These are phyloP conservation scores for Eristalis pertinax DNA, from an alignment of 2,888 invertebrate genomes.

Conservation along the genomic window DNA sequence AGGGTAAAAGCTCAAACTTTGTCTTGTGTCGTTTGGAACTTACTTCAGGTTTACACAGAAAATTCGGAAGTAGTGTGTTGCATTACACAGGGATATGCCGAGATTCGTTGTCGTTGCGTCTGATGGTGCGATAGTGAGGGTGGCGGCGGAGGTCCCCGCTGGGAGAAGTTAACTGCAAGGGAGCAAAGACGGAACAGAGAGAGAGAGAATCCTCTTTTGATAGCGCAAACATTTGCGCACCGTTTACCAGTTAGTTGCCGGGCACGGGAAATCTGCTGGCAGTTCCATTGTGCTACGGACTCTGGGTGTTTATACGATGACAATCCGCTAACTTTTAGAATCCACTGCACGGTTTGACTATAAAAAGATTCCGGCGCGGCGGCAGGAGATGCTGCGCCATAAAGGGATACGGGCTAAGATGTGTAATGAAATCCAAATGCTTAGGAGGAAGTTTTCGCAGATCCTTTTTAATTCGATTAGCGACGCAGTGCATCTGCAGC, in stretches of 20 bases:
- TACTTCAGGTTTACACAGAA: not conserved
- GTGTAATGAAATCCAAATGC: slow-evolving; percentile 26
- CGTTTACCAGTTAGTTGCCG: slow-evolving; percentile 46
- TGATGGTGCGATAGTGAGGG: not conserved
- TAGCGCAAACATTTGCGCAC: slow-evolving; percentile 62
- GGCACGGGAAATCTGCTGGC: not conserved
- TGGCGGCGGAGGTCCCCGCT: not conserved
- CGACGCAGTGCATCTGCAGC: slow-evolving; percentile 7
- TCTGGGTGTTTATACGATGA: slow-evolving; percentile 26
- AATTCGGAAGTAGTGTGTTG: not conserved
- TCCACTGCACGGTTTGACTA: not conserved
- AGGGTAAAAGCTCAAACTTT: slow-evolving; percentile 16
- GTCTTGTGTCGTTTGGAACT: not conserved
- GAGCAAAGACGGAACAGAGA: not conserved
- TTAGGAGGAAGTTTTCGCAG: slow-evolving; percentile 10
- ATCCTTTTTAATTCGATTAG: slow-evolving; percentile 7
- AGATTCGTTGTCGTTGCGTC: not conserved
- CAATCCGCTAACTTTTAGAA: slow-evolving; percentile 30
- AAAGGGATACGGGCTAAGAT: not conserved
- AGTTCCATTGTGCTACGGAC: not conserved
- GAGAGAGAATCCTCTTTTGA: slow-evolving; percentile 21
- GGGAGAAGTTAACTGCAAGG: not conserved
- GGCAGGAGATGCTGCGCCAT: not conserved
- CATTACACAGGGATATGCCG: not conserved
- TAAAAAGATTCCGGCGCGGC: slow-evolving; percentile 15